phyloP scores from a whole-genome alignment of 2,797 vertebrate species.

The Pantherophis vulpinus region DNA sequence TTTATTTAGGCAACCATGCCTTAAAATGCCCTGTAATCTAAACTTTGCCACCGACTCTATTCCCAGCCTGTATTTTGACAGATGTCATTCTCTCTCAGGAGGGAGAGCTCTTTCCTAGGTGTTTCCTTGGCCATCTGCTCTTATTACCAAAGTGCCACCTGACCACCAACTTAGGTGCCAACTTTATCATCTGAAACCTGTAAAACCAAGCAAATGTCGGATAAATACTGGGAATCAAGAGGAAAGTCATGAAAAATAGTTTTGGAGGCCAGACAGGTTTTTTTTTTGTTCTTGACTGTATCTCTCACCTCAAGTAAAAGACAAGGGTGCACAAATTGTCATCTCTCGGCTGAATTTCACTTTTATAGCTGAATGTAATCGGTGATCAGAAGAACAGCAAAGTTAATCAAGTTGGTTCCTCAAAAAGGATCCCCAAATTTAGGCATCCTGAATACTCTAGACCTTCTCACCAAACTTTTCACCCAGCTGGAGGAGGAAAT shows the following conservation, averaged over 20 bases:
- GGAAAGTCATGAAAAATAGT: background rate
- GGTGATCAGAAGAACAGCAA: background rate
- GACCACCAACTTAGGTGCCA: background rate
- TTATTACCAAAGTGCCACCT: background rate
- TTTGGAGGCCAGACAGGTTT: background rate
- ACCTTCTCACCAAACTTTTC: background rate
- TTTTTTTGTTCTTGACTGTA: background rate
- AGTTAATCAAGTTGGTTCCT: background rate
- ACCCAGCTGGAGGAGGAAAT: background rate
- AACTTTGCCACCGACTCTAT: background rate
- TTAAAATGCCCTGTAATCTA: background rate
- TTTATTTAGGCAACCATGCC: background rate
- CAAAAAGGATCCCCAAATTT: background rate
- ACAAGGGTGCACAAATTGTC: background rate
- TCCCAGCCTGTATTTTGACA: conserved; percentile 18
- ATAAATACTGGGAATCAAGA: background rate
- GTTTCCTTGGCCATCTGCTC: background rate
- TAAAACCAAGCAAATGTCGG: background rate
- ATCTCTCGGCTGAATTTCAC: background rate
- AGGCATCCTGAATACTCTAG: background rate
- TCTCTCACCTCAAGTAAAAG: background rate
- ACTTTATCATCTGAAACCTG: background rate
- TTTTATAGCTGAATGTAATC: background rate
- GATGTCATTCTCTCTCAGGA: background rate
- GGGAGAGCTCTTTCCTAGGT: background rate